phyloP scores from a whole-genome alignment of 2,888 invertebrate species.

The Sepiola atlantica region DNA sequence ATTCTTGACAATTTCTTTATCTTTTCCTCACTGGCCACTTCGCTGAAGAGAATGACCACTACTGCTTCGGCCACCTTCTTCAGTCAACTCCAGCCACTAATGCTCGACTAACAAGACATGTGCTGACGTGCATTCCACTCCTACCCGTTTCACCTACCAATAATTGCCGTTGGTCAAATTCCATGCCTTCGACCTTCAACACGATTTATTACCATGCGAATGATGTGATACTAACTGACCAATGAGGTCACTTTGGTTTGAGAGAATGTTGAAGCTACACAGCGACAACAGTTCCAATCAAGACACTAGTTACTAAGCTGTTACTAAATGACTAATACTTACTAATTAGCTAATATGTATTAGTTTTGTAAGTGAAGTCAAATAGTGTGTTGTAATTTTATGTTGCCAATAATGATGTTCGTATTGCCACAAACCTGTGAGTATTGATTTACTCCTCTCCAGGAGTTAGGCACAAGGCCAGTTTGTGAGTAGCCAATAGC shows the following conservation, averaged over 20 bases:
- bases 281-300: conserved; percentile 1
- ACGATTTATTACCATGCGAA: neutral
- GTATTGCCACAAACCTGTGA: too few relatives aligned
- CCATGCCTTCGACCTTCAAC: neutral
- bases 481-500: too few relatives aligned
- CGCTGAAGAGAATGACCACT: neutral
- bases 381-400: too few relatives aligned
- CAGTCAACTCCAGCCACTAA: neutral
- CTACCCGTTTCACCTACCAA: neutral
- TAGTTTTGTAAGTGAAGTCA: too few relatives aligned
- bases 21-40: neutral
- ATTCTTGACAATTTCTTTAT: too few relatives aligned
- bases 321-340: neutral
- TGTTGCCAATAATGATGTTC: too few relatives aligned
- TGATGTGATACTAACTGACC: neutral
- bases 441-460: too few relatives aligned
- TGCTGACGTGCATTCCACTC: neutral
- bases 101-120: neutral
- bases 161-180: neutral
- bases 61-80: neutral
- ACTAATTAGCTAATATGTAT: neutral
- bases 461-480: too few relatives aligned
- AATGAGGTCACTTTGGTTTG: neutral
- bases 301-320: neutral
- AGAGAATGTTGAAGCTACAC: neutral